These are phyloP conservation scores for Salarias fasciatus DNA, from an alignment of 2,797 vertebrate species.

Conservation along the genomic window DNA sequence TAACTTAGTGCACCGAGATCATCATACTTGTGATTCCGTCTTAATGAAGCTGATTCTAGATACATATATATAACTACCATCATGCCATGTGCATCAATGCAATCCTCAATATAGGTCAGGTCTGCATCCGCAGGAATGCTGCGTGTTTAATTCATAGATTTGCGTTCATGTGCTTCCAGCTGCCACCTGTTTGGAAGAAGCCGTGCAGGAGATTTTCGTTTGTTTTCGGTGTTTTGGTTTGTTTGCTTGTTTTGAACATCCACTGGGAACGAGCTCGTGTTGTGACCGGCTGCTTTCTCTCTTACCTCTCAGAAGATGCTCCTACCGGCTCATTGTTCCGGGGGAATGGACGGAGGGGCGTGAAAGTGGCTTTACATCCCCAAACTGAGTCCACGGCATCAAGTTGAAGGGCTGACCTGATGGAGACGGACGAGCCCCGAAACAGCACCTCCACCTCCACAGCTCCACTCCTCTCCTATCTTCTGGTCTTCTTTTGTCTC, in stretches of 20 bases:
- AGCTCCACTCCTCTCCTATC: constrained; percentile 54
- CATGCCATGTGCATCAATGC: background rate
- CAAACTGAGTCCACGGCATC: constrained; percentile 39
- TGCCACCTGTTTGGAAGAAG: constrained; percentile 63
- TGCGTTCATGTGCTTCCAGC: constrained; percentile 10
- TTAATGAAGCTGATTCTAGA: too few relatives aligned
- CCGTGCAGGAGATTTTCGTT: background rate
- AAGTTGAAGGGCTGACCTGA: constrained; percentile 55
- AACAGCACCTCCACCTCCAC: constrained; percentile 45
- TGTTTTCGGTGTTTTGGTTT: background rate
- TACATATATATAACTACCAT: too few relatives aligned
- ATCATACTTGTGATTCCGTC: too few relatives aligned
- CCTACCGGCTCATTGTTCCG: constrained; percentile 37
- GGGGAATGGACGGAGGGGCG: constrained; percentile 11
- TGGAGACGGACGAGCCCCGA: constrained; percentile 54
- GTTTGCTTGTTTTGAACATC: background rate
- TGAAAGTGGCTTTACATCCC: constrained; percentile 65
- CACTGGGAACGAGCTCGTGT: constrained; percentile 9
- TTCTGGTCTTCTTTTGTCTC: constrained; percentile 60
- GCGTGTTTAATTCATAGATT: constrained; percentile 9
- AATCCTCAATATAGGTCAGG: constrained; percentile 44
- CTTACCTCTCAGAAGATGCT: constrained; percentile 58
- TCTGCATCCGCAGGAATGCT: constrained; percentile 27
- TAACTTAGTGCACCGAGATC: too few relatives aligned
- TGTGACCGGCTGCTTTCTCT: constrained; percentile 8